phyloP scores from a whole-genome alignment of 2,113 vertebrate genomes.

The Sylvicapra grimmia region DNA sequence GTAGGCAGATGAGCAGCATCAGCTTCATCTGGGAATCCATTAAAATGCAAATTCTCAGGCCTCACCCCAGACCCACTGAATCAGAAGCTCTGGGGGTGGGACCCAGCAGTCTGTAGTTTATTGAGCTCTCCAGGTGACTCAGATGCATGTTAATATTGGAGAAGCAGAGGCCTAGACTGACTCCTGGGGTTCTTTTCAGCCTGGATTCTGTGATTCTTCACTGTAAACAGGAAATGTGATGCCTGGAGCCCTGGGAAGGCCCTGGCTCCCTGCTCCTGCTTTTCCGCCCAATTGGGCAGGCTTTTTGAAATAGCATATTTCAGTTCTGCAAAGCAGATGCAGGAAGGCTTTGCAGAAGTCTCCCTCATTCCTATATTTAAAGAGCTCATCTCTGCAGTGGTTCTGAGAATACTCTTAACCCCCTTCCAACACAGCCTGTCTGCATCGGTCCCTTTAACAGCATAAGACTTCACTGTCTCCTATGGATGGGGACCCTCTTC shows the following conservation, averaged over 20 bases:
- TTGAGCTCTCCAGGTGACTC: neutral
- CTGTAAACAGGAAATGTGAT: conserved; percentile 15
- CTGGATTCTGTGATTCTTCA: conserved; percentile 19
- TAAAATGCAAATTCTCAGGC: neutral
- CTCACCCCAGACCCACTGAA: neutral
- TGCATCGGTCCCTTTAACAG: conserved; percentile 43
- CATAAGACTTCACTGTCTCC: conserved; percentile 39
- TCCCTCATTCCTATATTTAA: conserved; percentile 53
- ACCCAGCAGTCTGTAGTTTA: neutral
- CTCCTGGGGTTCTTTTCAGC: conserved; percentile 19
- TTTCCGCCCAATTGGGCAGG: conserved; percentile 66
- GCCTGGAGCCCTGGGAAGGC: conserved; percentile 52
- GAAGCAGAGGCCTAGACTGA: conserved; percentile 17
- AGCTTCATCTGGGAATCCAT: neutral
- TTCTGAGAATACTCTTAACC: conserved; percentile 52
- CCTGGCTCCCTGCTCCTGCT: conserved; percentile 48
- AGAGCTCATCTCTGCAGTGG: conserved; percentile 56
- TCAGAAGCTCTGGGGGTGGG: neutral
- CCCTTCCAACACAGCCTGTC: conserved; percentile 32
- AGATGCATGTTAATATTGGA: neutral
- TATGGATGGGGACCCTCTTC: conserved; percentile 39
- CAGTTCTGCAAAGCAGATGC: conserved; percentile 62
- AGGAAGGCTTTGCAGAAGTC: conserved; percentile 49
- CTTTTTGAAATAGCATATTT: conserved; percentile 59
- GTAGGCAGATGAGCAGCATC: neutral